These are phyloP conservation scores for Notothenia coriiceps DNA, from an alignment of 2,113 vertebrate species.

Conservation along the genomic window DNA sequence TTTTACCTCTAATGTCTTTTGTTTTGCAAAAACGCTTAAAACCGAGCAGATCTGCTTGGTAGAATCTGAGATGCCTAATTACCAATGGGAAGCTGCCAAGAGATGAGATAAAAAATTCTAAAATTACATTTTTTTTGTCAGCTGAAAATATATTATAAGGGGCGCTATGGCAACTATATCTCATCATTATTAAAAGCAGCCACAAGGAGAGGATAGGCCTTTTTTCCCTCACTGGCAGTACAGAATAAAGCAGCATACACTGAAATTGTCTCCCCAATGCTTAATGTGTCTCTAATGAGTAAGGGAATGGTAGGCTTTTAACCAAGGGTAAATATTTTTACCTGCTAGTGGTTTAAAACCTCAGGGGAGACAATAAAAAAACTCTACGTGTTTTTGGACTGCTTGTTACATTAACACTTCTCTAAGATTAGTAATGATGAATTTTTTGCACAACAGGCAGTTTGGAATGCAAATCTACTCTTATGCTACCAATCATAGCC, in stretches of 20 bases:
- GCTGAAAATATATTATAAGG: conserved; percentile 49
- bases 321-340: conserved; percentile 66
- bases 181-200: conserved; percentile 45
- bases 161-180: conserved; percentile 7
- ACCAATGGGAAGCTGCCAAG: conserved; percentile 39
- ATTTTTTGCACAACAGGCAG: conserved; percentile 78
- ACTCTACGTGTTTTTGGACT: conserved; percentile 39
- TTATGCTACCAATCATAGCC: conserved; percentile 76
- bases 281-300: conserved; percentile 63
- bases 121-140: conserved; percentile 25
- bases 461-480: conserved; percentile 80
- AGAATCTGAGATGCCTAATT: conserved; percentile 20
- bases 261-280: conserved; percentile 31
- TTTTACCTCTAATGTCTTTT: conserved; percentile 68
- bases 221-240: conserved; percentile 38
- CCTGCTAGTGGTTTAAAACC: conserved; percentile 53
- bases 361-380: conserved; percentile 43
- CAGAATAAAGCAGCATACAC: conserved; percentile 27
- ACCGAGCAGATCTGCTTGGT: conserved; percentile 32
- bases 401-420: conserved; percentile 44
- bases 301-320: conserved; percentile 48
- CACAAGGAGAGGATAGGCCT: conserved; percentile 21
- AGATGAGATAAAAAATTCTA: conserved; percentile 32
- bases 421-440: conserved; percentile 54
- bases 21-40: conserved; percentile 55